Conservation (phyloP, 2,888 invertebrate species). For the Lucinisca nassula region DNA sequence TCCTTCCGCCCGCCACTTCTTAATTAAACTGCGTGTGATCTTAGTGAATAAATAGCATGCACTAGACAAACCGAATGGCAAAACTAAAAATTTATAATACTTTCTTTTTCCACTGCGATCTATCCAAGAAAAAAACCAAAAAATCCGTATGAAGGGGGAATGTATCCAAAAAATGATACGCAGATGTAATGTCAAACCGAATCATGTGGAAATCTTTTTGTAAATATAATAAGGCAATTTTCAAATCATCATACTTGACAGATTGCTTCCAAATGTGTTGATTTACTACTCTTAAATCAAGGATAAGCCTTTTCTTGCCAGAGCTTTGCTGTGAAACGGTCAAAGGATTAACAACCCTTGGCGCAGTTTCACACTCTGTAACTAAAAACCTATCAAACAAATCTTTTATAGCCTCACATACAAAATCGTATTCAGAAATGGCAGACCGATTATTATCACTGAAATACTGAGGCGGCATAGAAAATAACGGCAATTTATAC, state of each 20-base stretch:
- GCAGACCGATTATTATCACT: constrained; percentile 10
- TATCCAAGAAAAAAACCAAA: neutral
- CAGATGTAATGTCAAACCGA: constrained; percentile 12
- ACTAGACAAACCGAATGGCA: constrained; percentile 49
- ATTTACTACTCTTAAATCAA: constrained; percentile 9
- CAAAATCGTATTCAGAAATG: neutral
- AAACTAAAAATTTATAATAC: constrained; percentile 44
- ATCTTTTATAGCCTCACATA: constrained; percentile 1
- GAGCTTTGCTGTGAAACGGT: constrained; percentile 17
- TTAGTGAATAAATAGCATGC: constrained; percentile 56
- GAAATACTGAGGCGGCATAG: neutral
- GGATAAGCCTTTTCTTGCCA: constrained; percentile 27
- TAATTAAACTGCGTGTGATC: constrained; percentile 38
- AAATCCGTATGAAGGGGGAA: neutral
- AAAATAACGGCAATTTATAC: neutral
- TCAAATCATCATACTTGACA: neutral
- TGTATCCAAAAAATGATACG: constrained; percentile 19
- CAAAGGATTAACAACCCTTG: neutral
- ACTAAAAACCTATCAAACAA: neutral
- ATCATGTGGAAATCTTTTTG: neutral
- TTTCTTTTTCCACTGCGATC: neutral
- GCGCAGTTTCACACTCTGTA: neutral
- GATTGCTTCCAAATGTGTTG: constrained; percentile 6
- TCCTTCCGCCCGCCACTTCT: constrained; percentile 13
- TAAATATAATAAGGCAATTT: neutral